Conservation (phyloP, 2,113 vertebrate species). For the Phyllopteryx taeniolatus region DNA sequence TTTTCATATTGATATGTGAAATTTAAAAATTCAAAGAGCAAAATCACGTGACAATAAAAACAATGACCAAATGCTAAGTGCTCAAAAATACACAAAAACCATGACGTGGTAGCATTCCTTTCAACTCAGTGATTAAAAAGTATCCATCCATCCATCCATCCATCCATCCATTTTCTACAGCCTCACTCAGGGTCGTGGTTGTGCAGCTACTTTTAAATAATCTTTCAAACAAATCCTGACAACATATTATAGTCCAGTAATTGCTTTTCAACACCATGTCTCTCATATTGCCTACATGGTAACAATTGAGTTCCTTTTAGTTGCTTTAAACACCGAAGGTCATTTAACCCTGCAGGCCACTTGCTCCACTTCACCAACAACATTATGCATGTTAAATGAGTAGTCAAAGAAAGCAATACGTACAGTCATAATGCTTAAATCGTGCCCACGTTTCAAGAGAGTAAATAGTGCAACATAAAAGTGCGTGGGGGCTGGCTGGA, state of each 20-base stretch:
- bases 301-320: neutral
- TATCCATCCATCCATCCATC: neutral
- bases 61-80: neutral
- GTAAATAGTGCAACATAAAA: neutral
- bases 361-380: neutral
- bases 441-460: neutral
- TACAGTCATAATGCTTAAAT: neutral
- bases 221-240: neutral
- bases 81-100: neutral
- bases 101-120: neutral
- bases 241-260: neutral
- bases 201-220: neutral
- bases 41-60: constrained; percentile 4
- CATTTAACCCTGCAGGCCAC: neutral
- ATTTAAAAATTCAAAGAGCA: neutral
- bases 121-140: neutral
- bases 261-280: neutral
- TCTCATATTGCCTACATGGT: neutral
- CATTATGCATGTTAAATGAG: neutral
- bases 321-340: neutral
- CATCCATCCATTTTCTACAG: too few relatives aligned
- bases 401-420: neutral
- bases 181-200: too few relatives aligned
- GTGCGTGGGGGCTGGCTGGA: neutral
- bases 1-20: constrained; percentile 12